Evolutionary conservation across 2,888 invertebrate species (phyloP).

Genomic region (Heliothis peltigera): DNA sequence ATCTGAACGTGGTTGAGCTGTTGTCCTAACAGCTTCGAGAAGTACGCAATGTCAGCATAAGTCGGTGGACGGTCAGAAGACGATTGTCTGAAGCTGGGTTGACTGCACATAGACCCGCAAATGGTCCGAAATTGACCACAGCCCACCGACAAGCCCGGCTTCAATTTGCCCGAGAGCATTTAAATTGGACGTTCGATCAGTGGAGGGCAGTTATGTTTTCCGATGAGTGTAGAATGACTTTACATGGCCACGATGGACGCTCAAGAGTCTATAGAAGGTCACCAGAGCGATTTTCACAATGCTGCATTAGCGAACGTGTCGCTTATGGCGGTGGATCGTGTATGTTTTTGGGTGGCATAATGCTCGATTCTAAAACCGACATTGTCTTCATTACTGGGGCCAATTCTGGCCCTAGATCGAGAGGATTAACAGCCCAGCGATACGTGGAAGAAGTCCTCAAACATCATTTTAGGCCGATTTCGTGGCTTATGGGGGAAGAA

Average conservation of each 20-base stretch:
- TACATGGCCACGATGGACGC: slow-evolving; percentile 11
- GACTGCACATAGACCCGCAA: slow-evolving; percentile 48
- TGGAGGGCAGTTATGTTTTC: slow-evolving; percentile 17
- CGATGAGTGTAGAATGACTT: slow-evolving; percentile 28
- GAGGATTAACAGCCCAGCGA: too few relatives aligned
- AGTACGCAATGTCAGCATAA: slow-evolving; percentile 8
- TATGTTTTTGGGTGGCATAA: slow-evolving; percentile 40
- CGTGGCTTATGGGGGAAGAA: too few relatives aligned
- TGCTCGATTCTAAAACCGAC: slow-evolving; percentile 11
- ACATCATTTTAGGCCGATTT: too few relatives aligned
- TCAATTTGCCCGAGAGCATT: slow-evolving; percentile 4
- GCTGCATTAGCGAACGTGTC: slow-evolving; percentile 29
- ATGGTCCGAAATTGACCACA: slow-evolving; percentile 45
- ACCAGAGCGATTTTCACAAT: slow-evolving; percentile 19
- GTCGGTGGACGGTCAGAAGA: slow-evolving; percentile 56
- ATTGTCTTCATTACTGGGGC: slow-evolving; percentile 9
- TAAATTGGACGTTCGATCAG: slow-evolving; percentile 5
- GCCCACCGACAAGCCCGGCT: slow-evolving; percentile 16
- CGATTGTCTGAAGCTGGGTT: slow-evolving; percentile 44
- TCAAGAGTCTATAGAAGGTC: slow-evolving; percentile 34
- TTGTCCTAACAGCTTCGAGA: slow-evolving; percentile 7
- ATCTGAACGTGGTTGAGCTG: slow-evolving; percentile 44
- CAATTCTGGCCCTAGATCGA: too few relatives aligned
- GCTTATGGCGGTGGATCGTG: slow-evolving; percentile 30
- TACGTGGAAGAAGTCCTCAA: too few relatives aligned